These are phyloP conservation scores for Ploceus nigricollis DNA, from an alignment of 2,113 vertebrate species.

Conservation along the genomic window DNA sequence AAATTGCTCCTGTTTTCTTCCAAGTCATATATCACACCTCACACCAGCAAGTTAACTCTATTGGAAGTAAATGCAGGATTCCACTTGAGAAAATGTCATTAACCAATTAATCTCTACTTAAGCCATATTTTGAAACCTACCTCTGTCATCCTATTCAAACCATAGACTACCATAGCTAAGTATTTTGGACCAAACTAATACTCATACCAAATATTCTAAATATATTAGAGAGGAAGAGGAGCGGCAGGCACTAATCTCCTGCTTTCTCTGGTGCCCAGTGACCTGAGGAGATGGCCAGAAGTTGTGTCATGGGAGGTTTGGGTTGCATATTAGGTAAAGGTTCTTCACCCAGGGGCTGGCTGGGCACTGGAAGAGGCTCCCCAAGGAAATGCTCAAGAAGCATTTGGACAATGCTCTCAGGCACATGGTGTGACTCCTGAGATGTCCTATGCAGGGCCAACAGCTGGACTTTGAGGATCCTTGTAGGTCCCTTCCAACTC, in stretches of 20 bases:
- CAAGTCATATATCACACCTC: not conserved
- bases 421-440: not conserved
- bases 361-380: not conserved
- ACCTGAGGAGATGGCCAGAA: not conserved
- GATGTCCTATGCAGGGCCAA: not conserved
- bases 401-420: not conserved
- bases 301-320: not conserved
- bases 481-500: not conserved
- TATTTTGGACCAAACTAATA: not conserved
- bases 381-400: not conserved
- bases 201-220: not conserved
- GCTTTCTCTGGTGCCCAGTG: too few relatives aligned
- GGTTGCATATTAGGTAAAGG: not conserved
- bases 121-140: not conserved
- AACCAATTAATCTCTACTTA: not conserved
- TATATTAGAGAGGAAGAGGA: not conserved
- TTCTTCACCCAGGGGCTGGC: not conserved
- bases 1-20: not conserved
- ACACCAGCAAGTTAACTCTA: not conserved
- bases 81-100: not conserved
- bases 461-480: not conserved
- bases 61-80: not conserved
- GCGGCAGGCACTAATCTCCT: rapidly evolving
- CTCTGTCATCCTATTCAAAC: not conserved
- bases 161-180: rapidly evolving